These are phyloP conservation scores for Conomelus anceps DNA, from an alignment of 2,888 invertebrate species.

Conservation along the genomic window DNA sequence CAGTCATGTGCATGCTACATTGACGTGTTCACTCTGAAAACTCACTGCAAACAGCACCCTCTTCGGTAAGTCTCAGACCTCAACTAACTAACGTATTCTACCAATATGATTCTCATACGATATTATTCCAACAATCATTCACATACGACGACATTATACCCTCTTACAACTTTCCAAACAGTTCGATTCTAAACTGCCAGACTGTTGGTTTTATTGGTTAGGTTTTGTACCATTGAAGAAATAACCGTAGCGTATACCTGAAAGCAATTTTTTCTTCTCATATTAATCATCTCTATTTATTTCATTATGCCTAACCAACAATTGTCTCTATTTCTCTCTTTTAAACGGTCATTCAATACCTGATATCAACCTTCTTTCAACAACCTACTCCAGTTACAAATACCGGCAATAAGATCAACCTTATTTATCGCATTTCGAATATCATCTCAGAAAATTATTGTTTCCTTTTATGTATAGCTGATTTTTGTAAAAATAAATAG, in stretches of 20 bases:
- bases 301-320: not conserved
- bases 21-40: not conserved
- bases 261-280: not conserved
- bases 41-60: not conserved
- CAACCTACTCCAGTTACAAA: not conserved
- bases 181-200: too few species aligned
- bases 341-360: not conserved
- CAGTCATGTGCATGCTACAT: not conserved
- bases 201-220: not conserved
- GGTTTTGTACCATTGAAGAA: not conserved
- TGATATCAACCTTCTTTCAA: not conserved
- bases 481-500: too few species aligned
- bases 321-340: not conserved
- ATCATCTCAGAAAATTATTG: too few species aligned
- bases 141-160: not conserved
- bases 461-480: too few species aligned
- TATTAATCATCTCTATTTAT: not conserved
- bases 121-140: too few species aligned
- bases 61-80: not conserved
- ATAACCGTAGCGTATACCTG: not conserved
- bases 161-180: not conserved
- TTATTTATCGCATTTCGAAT: too few species aligned
- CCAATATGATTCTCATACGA: not conserved
- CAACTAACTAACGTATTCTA: not conserved
- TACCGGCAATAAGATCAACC: too few species aligned